phyloP scores from a whole-genome alignment of 2,888 invertebrate species.

The Drosophila dives region DNA sequence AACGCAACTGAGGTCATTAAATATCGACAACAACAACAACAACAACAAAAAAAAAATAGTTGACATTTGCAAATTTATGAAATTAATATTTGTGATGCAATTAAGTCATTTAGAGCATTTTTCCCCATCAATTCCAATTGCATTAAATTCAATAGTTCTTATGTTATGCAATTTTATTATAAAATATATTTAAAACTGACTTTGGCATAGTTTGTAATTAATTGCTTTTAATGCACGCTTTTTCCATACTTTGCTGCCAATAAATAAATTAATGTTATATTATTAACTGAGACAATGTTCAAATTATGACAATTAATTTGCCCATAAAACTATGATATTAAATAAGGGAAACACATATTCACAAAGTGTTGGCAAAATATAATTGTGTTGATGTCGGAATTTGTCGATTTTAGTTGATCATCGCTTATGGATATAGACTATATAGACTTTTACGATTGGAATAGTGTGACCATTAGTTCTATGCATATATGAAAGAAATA shows the following conservation, averaged over 20 bases:
- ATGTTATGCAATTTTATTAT: constrained; percentile 9
- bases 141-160: constrained; percentile 43
- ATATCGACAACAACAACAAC: constrained; percentile 42
- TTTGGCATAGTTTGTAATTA: constrained; percentile 47
- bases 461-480: neutral
- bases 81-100: constrained; percentile 63
- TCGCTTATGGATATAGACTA: neutral
- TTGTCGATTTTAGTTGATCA: constrained; percentile 1
- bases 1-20: constrained; percentile 62
- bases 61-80: constrained; percentile 70
- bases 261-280: constrained; percentile 70
- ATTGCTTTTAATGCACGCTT: constrained; percentile 56
- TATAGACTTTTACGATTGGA: neutral
- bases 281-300: constrained; percentile 68
- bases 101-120: constrained; percentile 38
- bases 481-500: neutral
- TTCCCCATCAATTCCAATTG: constrained; percentile 49
- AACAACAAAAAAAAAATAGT: constrained; percentile 16
- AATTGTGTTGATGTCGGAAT: constrained; percentile 34
- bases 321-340: constrained; percentile 44
- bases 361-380: constrained; percentile 48
- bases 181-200: neutral
- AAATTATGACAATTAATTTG: constrained; percentile 62
- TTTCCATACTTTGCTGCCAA: constrained; percentile 31
- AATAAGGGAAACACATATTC: constrained; percentile 5